Conservation (phyloP, 23 tunicate species). For the Clavelina lepadiformis region DNA sequence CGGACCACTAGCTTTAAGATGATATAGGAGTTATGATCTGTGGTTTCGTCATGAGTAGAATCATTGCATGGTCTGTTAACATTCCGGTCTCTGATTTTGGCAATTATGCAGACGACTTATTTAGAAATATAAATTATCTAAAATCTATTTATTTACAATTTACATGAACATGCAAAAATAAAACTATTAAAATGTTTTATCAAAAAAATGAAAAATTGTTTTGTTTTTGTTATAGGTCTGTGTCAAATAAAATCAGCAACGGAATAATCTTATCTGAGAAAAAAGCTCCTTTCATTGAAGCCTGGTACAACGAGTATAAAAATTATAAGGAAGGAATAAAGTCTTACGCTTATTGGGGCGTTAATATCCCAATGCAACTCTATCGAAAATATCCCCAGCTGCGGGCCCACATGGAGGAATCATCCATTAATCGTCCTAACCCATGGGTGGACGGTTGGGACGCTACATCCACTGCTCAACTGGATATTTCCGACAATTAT, state of each 20-base stretch:
- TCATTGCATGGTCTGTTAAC: background rate
- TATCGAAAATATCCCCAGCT: background rate
- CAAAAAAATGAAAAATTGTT: too few relatives aligned
- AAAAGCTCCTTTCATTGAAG: conserved; percentile 14
- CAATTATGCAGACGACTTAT: too few relatives aligned
- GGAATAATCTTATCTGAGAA: conserved; percentile 42
- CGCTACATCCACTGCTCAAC: conserved; percentile 33
- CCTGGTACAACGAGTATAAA: conserved; percentile 24
- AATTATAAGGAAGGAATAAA: too few relatives aligned
- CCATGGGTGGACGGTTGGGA: conserved; percentile 42
- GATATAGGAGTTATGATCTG: background rate
- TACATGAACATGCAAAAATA: too few relatives aligned
- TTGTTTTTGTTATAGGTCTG: conserved; percentile 11
- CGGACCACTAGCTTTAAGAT: background rate
- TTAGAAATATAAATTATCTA: too few relatives aligned
- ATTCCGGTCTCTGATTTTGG: too few relatives aligned
- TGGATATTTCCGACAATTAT: conserved; percentile 22
- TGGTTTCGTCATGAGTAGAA: background rate
- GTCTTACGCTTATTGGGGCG: conserved; percentile 43
- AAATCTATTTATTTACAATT: too few relatives aligned
- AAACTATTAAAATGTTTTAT: too few relatives aligned
- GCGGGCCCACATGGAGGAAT: conserved; percentile 34
- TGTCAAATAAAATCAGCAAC: conserved; percentile 46
- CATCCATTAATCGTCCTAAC: conserved; percentile 45
- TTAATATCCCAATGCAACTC: conserved; percentile 22